Evolutionary conservation across 2,888 invertebrate genomes (phyloP).

Genomic region (Rhagophthalmus giganteus): DNA sequence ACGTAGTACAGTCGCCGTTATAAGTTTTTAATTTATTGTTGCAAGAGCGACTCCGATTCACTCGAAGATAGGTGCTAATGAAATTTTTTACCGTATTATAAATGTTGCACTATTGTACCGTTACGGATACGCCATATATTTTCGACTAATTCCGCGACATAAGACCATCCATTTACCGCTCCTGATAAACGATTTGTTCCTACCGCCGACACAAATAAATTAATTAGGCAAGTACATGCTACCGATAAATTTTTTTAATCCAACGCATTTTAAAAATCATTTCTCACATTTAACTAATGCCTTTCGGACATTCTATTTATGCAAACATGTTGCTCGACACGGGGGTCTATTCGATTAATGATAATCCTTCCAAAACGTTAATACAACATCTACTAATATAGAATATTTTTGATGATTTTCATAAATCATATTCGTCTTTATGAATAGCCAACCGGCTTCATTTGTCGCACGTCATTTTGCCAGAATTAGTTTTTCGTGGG

Average conservation of each 20-base stretch:
- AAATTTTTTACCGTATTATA: slow-evolving; percentile 22
- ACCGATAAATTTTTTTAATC: slow-evolving; percentile 21
- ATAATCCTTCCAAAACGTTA: slow-evolving; percentile 10
- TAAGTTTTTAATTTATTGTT: slow-evolving; percentile 22
- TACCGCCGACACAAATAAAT: slow-evolving; percentile 20
- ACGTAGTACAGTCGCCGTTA: slow-evolving; percentile 27
- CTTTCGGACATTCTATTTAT: slow-evolving; percentile 4
- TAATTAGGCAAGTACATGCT: slow-evolving; percentile 18
- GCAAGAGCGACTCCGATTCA: slow-evolving; percentile 15
- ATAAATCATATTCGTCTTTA: slow-evolving; percentile 2
- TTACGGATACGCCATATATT: slow-evolving; percentile 13
- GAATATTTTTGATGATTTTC: slow-evolving; percentile 4
- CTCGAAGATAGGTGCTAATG: slow-evolving; percentile 23
- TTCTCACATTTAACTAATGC: slow-evolving; percentile 10
- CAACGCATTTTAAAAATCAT: slow-evolving; percentile 11
- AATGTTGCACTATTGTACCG: slow-evolving; percentile 18
- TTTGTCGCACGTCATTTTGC: too few relatives aligned
- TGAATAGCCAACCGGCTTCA: too few relatives aligned
- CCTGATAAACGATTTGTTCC: slow-evolving; percentile 22
- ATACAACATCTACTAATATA: slow-evolving; percentile 9
- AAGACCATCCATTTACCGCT: slow-evolving; percentile 10
- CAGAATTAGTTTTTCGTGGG: neutral
- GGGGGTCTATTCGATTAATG: slow-evolving; percentile 13
- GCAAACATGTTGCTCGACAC: slow-evolving; percentile 10
- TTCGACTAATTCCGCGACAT: slow-evolving; percentile 11